Conservation (phyloP, 1,140 invertebrate genomes). For the Drosophila nikananu region DNA sequence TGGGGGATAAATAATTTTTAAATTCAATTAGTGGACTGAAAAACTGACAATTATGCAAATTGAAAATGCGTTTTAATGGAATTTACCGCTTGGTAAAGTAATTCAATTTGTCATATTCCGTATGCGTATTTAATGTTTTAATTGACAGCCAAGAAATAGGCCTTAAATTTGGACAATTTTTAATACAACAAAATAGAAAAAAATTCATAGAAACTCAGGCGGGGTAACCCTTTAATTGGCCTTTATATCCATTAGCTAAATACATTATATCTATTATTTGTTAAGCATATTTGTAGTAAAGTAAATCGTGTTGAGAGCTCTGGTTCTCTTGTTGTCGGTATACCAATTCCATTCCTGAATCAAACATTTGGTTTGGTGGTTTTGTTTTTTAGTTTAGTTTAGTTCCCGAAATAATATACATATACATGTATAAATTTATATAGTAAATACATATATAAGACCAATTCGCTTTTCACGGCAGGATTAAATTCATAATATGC, state of each 20-base stretch:
- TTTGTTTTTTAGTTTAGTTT: slow-evolving; percentile 70
- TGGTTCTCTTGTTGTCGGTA: slow-evolving; percentile 42
- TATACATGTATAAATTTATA: slow-evolving; percentile 46
- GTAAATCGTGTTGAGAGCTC: slow-evolving; percentile 68
- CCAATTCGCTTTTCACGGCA: slow-evolving; percentile 79
- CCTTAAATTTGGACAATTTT: background rate
- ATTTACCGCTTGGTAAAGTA: slow-evolving; percentile 25
- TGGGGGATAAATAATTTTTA: slow-evolving; percentile 9
- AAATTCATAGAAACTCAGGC: background rate
- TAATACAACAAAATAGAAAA: background rate
- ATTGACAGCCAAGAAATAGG: slow-evolving; percentile 36
- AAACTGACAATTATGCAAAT: slow-evolving; percentile 15
- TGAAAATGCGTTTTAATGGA: slow-evolving; percentile 22
- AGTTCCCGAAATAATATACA: slow-evolving; percentile 59
- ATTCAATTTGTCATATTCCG: slow-evolving; percentile 24
- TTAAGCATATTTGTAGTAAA: slow-evolving; percentile 56
- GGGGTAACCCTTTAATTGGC: background rate
- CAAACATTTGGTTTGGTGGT: slow-evolving; percentile 71
- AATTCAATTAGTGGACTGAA: slow-evolving; percentile 50
- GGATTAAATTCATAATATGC: slow-evolving; percentile 79
- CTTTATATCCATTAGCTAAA: slow-evolving; percentile 12
- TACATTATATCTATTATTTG: slow-evolving; percentile 32
- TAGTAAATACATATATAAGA: slow-evolving; percentile 65
- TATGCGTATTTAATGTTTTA: slow-evolving; percentile 21
- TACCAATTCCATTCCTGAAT: slow-evolving; percentile 70